Evolutionary conservation across 2,888 invertebrate genomes (phyloP).

Genomic region (Actias luna): DNA sequence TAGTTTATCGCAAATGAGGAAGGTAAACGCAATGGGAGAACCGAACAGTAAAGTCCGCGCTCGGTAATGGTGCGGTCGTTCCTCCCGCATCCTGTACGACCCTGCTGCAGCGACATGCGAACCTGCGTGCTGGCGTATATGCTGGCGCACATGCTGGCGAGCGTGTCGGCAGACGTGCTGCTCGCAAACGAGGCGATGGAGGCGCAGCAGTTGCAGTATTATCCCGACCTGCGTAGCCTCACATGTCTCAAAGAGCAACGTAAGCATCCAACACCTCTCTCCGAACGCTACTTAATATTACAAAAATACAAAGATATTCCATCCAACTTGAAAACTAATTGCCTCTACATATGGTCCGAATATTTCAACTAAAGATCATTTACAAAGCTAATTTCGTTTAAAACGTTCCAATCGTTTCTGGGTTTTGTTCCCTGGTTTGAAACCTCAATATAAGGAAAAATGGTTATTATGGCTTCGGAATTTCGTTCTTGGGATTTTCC

Average conservation of each 20-base stretch:
- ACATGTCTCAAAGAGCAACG: not conserved
- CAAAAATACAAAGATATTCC: no score
- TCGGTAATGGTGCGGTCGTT: not conserved
- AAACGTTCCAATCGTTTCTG: no score
- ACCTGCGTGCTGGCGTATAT: conserved; percentile 1
- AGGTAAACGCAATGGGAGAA: not conserved
- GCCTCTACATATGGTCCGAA: no score
- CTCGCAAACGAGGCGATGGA: not conserved
- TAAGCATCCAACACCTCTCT: not conserved
- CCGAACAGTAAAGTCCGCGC: not conserved
- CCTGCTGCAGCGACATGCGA: not conserved
- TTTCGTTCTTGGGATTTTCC: no score
- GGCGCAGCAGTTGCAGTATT: not conserved
- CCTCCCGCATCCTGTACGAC: not conserved
- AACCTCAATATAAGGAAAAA: no score
- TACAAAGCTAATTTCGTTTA: no score
- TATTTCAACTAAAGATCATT: no score
- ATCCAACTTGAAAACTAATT: no score
- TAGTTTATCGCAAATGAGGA: not conserved
- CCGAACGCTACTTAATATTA: no score
- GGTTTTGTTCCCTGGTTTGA: no score
- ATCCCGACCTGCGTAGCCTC: conserved; percentile 10
- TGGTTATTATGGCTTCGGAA: no score
- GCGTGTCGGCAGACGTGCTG: conserved; percentile 22
- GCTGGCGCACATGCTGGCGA: conserved; percentile 21